Base-by-base conservation (phyloP, 2,888 invertebrate genomes). In the Mamestra brassicae region DNA sequence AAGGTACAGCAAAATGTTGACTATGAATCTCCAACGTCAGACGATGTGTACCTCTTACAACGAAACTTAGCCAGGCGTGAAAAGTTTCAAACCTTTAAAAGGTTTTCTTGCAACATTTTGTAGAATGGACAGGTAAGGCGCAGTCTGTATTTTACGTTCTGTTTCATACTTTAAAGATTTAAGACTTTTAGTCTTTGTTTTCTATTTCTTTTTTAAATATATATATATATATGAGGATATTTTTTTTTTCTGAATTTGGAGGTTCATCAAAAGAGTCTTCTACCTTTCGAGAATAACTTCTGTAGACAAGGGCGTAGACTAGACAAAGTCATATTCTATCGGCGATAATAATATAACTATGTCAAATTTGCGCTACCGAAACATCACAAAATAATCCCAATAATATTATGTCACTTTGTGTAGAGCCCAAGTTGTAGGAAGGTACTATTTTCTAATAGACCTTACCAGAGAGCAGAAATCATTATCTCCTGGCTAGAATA, bases 71-170 rank as follows among this genome's bases (percentile, higher is more conserved):
- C 64, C 81, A 74, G 71, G 80, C 85, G 76, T 85, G 73, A 75
- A 77, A 81, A 81, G 78, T 83, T 81, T 54, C 57, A 71, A 50
- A 73, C 78, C 50, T 81, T 76, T 78, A 78, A 87, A 83, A 87
- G 79, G 74, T 76, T 74, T 86, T 76, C 76, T 74, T 81, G 71
- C 57, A 69, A 77, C 47, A 64, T 71, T 71, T 77, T 78, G 72
- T 68, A 55, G 61, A 63, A 75, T 47, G 38, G 47, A 57, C 26
- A 67, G 26, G 64, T 54, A 34, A 26, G 45, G 45, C 62, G 61
- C 66, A 69, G 34, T 42, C 36, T 26, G 10, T 34, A 13, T 38
- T 71, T 62, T 13, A 62, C 13, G 34, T 47, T 17, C 15, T 17
- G 8, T 58, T 76, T 62, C 5, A 15, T 47, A 17, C 17, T 70